Evolutionary conservation across 30 jellyfish, hydroid and myxozoan genomes (phyloP).

Genomic region (Catostylus mosaicus): DNA sequence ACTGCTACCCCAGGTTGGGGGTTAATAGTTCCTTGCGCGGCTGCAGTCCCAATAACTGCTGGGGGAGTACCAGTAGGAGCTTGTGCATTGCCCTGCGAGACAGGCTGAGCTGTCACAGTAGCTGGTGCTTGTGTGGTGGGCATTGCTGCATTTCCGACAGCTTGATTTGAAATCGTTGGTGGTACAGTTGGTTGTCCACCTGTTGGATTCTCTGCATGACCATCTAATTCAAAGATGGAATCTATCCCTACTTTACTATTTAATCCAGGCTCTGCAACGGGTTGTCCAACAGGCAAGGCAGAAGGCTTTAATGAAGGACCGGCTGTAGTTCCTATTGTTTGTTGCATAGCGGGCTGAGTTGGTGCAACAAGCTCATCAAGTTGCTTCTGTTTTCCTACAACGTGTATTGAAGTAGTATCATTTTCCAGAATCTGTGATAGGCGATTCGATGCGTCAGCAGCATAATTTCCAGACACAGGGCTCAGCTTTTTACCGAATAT

Average conservation of each 20-base stretch:
- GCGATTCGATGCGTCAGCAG: conserved; percentile 28
- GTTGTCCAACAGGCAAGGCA: neutral
- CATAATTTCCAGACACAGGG: neutral
- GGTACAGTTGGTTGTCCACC: neutral
- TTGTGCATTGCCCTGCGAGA: neutral
- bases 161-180: too few species aligned
- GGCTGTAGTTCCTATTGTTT: too few species aligned
- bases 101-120: neutral
- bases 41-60: conserved; percentile 1
- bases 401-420: conserved; percentile 1
- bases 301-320: neutral
- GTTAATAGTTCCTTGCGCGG: neutral
- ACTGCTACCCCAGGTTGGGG: too few species aligned
- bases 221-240: neutral
- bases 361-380: neutral
- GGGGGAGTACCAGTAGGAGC: neutral
- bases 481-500: neutral
- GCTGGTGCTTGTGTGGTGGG: conserved; percentile 38
- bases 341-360: conserved; percentile 6
- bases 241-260: too few species aligned
- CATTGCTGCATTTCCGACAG: too few species aligned
- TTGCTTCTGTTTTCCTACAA: conserved; percentile 42
- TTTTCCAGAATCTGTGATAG: conserved; percentile 23
- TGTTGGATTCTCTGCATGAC: neutral
- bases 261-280: neutral